A percentile compares a stretch with the other conserved stretches of the same genome.
phyloP scores from a whole-genome alignment of 2,888 invertebrate species.

The Phytoseiulus persimilis region DNA sequence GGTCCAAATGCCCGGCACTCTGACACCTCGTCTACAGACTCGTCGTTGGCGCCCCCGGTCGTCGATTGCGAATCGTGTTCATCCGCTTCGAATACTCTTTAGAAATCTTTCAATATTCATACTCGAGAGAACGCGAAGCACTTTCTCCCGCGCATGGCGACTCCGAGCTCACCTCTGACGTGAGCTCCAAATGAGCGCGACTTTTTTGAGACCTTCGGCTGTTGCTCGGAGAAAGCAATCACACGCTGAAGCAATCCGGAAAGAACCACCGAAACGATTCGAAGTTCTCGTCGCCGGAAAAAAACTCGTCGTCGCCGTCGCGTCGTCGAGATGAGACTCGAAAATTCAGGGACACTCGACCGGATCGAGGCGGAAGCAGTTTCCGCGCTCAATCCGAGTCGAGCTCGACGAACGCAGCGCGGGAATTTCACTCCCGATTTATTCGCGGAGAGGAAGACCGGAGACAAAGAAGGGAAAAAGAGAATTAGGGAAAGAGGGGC shows the following conservation, averaged over 20 bases:
- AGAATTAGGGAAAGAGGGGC: not conserved
- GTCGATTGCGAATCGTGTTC: no score
- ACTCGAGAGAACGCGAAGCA: not conserved
- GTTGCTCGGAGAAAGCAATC: not conserved
- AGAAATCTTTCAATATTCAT: not conserved
- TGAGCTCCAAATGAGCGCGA: not conserved
- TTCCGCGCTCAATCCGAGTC: not conserved
- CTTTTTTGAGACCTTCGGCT: not conserved
- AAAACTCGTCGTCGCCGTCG: not conserved
- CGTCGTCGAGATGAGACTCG: not conserved
- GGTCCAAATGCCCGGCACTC: no score
- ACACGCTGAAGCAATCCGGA: not conserved
- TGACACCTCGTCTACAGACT: no score
- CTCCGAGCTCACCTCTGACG: not conserved
- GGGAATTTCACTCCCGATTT: not conserved
- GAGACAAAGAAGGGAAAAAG: not conserved
- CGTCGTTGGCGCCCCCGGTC: no score
- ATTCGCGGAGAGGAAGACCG: not conserved
- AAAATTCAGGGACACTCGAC: not conserved
- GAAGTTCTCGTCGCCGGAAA: not conserved
- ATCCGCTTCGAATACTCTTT: not conserved
- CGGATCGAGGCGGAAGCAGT: not conserved
- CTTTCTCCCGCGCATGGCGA: not conserved
- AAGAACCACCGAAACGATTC: not conserved
- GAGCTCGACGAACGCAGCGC: not conserved